Conservation (phyloP, 2,797 vertebrate species). For the Taenioides sp. region DNA sequence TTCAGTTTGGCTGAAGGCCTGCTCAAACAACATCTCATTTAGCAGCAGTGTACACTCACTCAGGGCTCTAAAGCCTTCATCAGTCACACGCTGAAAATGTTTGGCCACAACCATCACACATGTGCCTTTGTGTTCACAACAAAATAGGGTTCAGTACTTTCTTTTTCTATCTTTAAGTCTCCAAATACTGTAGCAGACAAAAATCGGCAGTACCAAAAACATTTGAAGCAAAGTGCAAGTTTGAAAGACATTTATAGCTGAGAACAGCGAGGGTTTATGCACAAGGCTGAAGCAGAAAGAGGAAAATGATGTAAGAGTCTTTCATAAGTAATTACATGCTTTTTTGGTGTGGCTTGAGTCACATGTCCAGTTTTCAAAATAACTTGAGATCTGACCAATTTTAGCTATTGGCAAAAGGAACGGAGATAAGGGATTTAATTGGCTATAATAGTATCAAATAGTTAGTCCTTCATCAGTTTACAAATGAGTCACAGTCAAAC, state of each 20-base stretch:
- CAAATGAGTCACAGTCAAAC: background rate
- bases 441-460: background rate
- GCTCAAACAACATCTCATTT: constrained; percentile 3
- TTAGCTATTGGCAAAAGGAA: background rate
- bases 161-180: background rate
- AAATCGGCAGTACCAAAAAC: constrained; percentile 22
- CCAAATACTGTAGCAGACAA: constrained; percentile 8
- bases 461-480: background rate
- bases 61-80: background rate
- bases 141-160: background rate
- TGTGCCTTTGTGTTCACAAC: background rate
- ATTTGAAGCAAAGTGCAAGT: constrained; percentile 25
- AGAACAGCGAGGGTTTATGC: constrained; percentile 42
- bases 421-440: background rate
- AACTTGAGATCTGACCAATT: background rate
- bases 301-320: constrained; percentile 33
- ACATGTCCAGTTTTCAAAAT: background rate
- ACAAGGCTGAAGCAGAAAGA: constrained; percentile 30
- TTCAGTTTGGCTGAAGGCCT: background rate
- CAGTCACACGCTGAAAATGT: constrained; percentile 1
- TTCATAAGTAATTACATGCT: constrained; percentile 47
- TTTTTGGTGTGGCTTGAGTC: background rate
- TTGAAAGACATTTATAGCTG: constrained; percentile 53
- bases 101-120: background rate
- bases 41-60: constrained; percentile 1